Conservation (phyloP, 30 jellyfish, hydroid and myxozoan species). For the Aurelia aurita region DNA sequence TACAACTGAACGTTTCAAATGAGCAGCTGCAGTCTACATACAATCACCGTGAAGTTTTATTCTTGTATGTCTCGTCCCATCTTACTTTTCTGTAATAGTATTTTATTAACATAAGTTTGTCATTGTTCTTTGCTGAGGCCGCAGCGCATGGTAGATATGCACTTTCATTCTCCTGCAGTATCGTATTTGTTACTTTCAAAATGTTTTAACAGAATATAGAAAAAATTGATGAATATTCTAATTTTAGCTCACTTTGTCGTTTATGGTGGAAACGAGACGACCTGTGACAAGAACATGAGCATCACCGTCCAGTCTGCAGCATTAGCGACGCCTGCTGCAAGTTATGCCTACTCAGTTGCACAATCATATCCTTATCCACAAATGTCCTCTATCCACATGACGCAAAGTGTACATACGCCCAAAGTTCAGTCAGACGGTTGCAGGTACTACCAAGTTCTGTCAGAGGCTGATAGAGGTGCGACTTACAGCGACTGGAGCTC, state of each 20-base stretch:
- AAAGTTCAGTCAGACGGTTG: conserved; percentile 54
- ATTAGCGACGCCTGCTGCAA: neutral
- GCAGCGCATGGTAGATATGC: too few species aligned
- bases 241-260: neutral
- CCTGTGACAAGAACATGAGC: neutral
- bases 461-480: conserved; percentile 65
- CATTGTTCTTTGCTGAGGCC: too few species aligned
- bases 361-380: neutral
- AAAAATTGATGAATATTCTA: too few species aligned
- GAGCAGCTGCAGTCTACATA: too few species aligned
- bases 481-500: conserved; percentile 49
- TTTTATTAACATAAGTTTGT: too few species aligned
- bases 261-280: conserved; percentile 7
- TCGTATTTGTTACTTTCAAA: too few species aligned
- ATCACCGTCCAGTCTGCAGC: neutral
- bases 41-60: too few species aligned
- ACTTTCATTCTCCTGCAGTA: too few species aligned
- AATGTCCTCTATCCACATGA: neutral
- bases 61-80: too few species aligned
- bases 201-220: too few species aligned
- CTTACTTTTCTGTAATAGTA: too few species aligned
- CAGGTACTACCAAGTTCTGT: conserved; percentile 42
- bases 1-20: too few species aligned
- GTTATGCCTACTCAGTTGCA: conserved; percentile 13
- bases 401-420: conserved; percentile 5